phyloP scores from a whole-genome alignment of 2,797 vertebrate genomes.

The Potorous gilbertii region DNA sequence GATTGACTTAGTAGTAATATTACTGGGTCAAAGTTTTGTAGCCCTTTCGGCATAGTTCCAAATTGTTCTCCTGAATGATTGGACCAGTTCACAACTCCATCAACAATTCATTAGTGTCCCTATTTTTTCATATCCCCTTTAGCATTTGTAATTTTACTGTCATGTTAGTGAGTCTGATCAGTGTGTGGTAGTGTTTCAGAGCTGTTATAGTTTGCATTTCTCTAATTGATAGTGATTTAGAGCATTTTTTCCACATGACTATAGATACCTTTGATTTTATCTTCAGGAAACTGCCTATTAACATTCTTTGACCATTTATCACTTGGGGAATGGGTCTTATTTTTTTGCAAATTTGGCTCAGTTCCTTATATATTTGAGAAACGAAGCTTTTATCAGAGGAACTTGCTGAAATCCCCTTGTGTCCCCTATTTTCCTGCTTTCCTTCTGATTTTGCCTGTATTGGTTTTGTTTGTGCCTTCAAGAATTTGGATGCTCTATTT shows the following conservation, averaged over 20 bases:
- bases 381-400: neutral
- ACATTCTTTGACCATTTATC: neutral
- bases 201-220: neutral
- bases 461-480: neutral
- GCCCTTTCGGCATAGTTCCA: neutral
- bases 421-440: neutral
- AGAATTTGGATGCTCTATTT: neutral
- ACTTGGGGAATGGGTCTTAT: neutral
- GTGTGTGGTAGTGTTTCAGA: neutral
- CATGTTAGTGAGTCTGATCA: neutral
- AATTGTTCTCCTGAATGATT: conserved; percentile 35
- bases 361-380: neutral
- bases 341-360: neutral
- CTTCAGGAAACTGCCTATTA: neutral
- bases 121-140: neutral
- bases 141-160: neutral
- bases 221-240: neutral
- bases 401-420: neutral
- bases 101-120: neutral
- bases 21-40: conserved; percentile 35
- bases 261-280: neutral
- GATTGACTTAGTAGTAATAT: conserved; percentile 5
- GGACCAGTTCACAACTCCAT: neutral
- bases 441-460: neutral
- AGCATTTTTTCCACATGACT: neutral